Percentiles rank a stretch among this genome's conserved stretches.
Evolutionary conservation across 2,113 vertebrate genomes (phyloP).

Genomic region (Opisthocomus hoazin): DNA sequence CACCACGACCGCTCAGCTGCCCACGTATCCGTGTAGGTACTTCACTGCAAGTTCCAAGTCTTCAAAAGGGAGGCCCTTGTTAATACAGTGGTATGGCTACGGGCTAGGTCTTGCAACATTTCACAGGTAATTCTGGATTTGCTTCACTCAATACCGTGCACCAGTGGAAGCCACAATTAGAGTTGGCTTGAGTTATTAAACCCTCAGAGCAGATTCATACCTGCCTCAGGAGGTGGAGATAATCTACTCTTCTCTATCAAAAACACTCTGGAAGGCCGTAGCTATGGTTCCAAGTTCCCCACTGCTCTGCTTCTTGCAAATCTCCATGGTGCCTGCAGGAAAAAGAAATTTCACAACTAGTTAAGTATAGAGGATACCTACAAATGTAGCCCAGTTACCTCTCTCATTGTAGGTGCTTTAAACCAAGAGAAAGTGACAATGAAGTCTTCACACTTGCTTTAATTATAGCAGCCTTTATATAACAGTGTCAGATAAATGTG

Average conservation of each 20-base stretch:
- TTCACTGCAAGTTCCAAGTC: background rate
- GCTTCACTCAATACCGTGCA: accelerated
- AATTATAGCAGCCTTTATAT: slow-evolving; percentile 61
- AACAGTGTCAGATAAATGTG: slow-evolving; percentile 40
- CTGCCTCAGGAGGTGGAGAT: background rate
- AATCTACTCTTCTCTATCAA: background rate
- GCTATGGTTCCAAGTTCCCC: background rate
- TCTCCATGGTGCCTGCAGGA: background rate
- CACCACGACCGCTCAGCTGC: background rate
- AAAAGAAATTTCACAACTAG: background rate
- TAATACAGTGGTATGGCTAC: background rate
- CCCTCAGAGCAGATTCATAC: background rate
- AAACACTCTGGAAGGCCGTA: background rate
- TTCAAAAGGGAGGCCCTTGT: background rate
- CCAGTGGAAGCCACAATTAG: background rate
- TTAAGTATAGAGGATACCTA: slow-evolving; percentile 48
- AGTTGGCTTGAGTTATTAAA: background rate
- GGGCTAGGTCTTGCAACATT: background rate
- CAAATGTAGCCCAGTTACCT: slow-evolving; percentile 35
- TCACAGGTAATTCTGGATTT: background rate
- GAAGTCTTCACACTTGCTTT: slow-evolving; percentile 24
- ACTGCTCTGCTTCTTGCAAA: background rate
- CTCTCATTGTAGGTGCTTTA: background rate
- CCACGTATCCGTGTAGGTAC: accelerated
- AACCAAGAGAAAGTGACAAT: background rate